These are phyloP conservation scores for Polyboroides typus DNA, from an alignment of 2,797 vertebrate species.

Conservation along the genomic window DNA sequence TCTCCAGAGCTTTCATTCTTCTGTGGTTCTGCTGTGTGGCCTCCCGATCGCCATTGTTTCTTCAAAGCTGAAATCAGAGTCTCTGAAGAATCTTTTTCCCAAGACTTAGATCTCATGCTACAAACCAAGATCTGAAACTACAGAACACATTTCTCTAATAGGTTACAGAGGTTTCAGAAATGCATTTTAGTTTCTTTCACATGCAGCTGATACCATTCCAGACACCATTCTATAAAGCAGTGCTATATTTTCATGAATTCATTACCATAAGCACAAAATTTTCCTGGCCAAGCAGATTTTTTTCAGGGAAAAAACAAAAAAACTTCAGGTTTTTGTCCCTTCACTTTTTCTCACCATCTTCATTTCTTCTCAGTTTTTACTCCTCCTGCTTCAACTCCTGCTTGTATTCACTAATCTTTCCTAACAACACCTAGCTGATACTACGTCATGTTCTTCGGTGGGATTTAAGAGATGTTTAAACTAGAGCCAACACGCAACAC, in stretches of 20 bases:
- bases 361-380: not conserved
- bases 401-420: not conserved
- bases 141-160: not conserved
- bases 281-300: not conserved
- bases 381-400: not conserved
- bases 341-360: not conserved
- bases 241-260: not conserved
- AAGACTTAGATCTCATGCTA: not conserved
- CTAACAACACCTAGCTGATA: not conserved
- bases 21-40: not conserved
- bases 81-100: not conserved
- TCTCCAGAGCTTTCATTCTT: not conserved
- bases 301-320: not conserved
- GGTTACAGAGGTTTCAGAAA: not conserved
- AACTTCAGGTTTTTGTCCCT: not conserved
- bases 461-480: not conserved
- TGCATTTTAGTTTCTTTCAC: not conserved
- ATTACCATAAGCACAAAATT: not conserved
- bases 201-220: not conserved
- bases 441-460: not conserved
- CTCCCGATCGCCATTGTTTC: not conserved
- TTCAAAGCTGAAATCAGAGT: not conserved
- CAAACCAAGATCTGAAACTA: not conserved
- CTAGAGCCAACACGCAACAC: not conserved
- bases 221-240: not conserved